Base-by-base conservation (phyloP, 2,888 invertebrate species). In the Nephrotoma appendiculata region DNA sequence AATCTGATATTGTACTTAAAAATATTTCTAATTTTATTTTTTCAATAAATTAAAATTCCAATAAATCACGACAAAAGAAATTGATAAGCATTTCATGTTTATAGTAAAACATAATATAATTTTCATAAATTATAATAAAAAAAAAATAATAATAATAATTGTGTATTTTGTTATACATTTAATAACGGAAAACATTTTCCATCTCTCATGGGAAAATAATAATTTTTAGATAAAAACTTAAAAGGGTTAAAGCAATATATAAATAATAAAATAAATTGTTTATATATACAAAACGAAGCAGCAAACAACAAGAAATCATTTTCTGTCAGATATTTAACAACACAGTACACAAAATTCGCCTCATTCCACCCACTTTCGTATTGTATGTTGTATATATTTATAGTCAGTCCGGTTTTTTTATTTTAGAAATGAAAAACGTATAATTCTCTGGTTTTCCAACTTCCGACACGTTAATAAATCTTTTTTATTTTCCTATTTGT, bases 401-500 rank as follows among this genome's bases (percentile, higher is more conserved):
- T 43, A 84, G 42, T 43, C 84, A 84, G 42, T 84, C n/a, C n/a
- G 15, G 43, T 84, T 84, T 42, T 48, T 48, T 84, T 84, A 84
- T 42, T 41, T 84, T 84, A 84, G 84, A 84, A 41, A 84, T 41
- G 43, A 42, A 42, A 84, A 84, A 84, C 84, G 84, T 84, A 84
- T 84, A 84, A 84, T 84, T 84, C 85, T 85, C 85, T 85, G 85
- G 85, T 85, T 85, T 85, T 44, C 85, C 85, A 44, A 85, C 85
- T 85, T 85, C 85, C 85, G 85, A 85, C 45, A 45, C 45, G 85
- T 85, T 85, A 85, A 85, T 85, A 85, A 85, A 85, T 85, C 85
- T 85, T 84, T 84, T 84, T 84, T 84, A n/a, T 84, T 84, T 84
- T 84, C 15, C 43, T 84, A 43, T 19, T 7, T 42, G 41, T 84